A percentile compares a stretch with the other conserved stretches of the same genome.
Evolutionary conservation across 1,140 invertebrate genomes (phyloP).

Genomic region (Thalassaphorura encarpata): DNA sequence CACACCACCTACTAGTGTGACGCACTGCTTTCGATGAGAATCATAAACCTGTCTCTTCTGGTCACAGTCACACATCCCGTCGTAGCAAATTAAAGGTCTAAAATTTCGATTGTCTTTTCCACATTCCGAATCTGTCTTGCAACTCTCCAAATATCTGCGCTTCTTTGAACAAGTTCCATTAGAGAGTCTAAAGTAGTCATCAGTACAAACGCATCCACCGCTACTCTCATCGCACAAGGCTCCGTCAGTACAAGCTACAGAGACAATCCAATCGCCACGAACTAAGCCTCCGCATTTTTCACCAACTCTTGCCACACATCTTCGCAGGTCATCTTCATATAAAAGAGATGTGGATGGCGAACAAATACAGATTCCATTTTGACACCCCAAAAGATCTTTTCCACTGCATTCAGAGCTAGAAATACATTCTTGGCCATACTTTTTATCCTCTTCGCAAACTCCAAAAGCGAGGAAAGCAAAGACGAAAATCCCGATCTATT

Average conservation of each 20-base stretch:
- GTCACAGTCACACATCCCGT: constrained; percentile 13
- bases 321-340: not conserved
- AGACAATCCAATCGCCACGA: not conserved
- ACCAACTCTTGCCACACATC: constrained; percentile 11
- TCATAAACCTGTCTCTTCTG: constrained; percentile 11
- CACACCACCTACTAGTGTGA: constrained; percentile 8
- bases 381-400: not conserved
- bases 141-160: constrained; percentile 5
- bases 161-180: constrained; percentile 12
- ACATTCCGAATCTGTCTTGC: constrained; percentile 8
- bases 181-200: constrained; percentile 7
- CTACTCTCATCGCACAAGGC: constrained; percentile 15
- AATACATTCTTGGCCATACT: constrained; percentile 3
- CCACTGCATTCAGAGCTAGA: not conserved
- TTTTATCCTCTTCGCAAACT: constrained; percentile 1
- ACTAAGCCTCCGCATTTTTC: constrained; percentile 12
- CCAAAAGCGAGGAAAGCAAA: not conserved
- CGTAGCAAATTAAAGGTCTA: constrained; percentile 8
- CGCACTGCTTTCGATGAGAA: constrained; percentile 5
- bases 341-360: constrained; percentile 1
- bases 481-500: too few species aligned
- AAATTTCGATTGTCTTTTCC: constrained; percentile 5
- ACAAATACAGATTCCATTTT: constrained; percentile 2
- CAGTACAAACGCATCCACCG: constrained; percentile 15
- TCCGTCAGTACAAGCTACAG: constrained; percentile 8